A percentile compares a stretch with the other conserved stretches of the same genome.
phyloP scores from a whole-genome alignment of 1,140 invertebrate species.

The Caligus rogercresseyi region DNA sequence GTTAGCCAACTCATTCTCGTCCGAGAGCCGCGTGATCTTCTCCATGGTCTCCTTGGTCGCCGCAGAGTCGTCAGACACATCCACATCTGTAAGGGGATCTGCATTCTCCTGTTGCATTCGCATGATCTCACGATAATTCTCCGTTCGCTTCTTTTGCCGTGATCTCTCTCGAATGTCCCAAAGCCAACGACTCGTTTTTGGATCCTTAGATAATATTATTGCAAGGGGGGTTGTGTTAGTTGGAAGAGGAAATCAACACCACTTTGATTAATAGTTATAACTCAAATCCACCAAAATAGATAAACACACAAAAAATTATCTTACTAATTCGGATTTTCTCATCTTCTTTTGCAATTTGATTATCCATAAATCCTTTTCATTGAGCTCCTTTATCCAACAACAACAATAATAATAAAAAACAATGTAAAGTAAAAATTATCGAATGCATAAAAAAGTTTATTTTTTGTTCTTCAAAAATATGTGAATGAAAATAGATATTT shows the following conservation, averaged over 20 bases:
- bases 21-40: constrained; percentile 17
- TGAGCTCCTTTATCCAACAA: constrained; percentile 4
- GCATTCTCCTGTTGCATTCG: constrained; percentile 21
- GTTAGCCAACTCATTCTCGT: constrained; percentile 24
- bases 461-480: too few species aligned
- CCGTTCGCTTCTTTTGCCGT: constrained; percentile 45
- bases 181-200: constrained; percentile 67
- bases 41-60: constrained; percentile 3
- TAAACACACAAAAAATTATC: constrained; percentile 18
- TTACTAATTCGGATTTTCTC: constrained; percentile 18
- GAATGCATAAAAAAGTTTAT: too few species aligned
- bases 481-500: too few species aligned
- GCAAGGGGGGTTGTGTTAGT: neutral
- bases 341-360: constrained; percentile 19
- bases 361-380: constrained; percentile 14
- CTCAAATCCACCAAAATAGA: constrained; percentile 18
- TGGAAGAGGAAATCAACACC: too few species aligned
- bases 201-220: constrained; percentile 49
- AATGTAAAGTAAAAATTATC: too few species aligned
- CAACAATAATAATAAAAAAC: too few species aligned
- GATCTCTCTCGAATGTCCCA: constrained; percentile 63
- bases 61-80: constrained; percentile 6
- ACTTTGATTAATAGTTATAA: neutral
- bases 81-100: neutral
- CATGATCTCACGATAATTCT: constrained; percentile 26